Base-by-base conservation (phyloP, 2,888 invertebrate genomes). In the Agrotis puta region DNA sequence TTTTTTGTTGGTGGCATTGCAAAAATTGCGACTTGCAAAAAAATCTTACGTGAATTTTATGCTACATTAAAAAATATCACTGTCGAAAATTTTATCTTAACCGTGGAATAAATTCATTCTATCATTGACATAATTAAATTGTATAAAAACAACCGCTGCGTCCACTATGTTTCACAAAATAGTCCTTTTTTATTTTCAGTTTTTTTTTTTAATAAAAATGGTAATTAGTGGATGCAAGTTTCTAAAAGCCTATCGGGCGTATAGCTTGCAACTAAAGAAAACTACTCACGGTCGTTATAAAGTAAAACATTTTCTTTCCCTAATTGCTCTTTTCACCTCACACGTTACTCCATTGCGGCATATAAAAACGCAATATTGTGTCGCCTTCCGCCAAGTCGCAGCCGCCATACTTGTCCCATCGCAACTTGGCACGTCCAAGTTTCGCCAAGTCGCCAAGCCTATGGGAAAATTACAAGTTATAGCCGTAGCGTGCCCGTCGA, bases 381-480 rank as follows among this genome's bases (percentile, higher is more conserved):
- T 56, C 62, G 72, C 58, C 48, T 50, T 50, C 39, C 22, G 51
- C 62, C 27, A 72, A 61, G 51, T 51, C 14, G 50, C 54, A 64
- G 27, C 45, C 7, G 65, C 63, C 61, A 50, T 61, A 63, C 63
- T 75, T 73, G 71, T 81, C 54, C 53, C 62, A 50, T 77, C 68
- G 61, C 64, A 64, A 76, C 63, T 79, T 73, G 67, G 70, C 73
- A 82, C 69, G 77, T 79, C 74, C 78, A 71, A 58, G 67, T 62
- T 76, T 61, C 53, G 65, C 76, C 51, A 61, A 74, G 70, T 65
- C 68, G 57, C 72, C 61, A 57, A 67, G 70, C 70, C 67, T 53
- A 77, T 70, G 71, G 77, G 70, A 72, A 74, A 71, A 85, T 81
- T 64, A 62, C 74, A 76, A 85, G 72, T 85, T 85, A 85, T 85